These are phyloP conservation scores for Psittacula echo DNA, from an alignment of 2,797 vertebrate genomes.

Conservation along the genomic window DNA sequence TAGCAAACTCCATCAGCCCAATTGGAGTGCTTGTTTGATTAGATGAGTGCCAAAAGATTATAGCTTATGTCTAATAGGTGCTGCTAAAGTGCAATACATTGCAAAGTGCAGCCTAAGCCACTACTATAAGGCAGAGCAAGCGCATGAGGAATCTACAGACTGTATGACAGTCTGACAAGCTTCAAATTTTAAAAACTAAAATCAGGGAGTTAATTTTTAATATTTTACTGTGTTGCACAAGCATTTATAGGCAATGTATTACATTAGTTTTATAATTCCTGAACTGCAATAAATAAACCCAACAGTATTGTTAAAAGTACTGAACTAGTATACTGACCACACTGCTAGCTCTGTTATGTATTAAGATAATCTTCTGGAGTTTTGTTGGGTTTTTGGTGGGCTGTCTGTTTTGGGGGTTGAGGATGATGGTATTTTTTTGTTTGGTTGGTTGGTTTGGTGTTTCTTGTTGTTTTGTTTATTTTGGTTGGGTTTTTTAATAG, in stretches of 20 bases:
- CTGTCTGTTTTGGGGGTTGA: not conserved
- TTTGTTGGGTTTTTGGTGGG: not conserved
- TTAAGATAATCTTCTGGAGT: not conserved
- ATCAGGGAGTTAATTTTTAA: not conserved
- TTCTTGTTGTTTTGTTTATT: not conserved
- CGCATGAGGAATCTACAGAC: not conserved
- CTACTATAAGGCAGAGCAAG: not conserved
- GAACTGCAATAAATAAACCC: not conserved
- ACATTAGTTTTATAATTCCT: not conserved
- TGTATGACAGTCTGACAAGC: not conserved
- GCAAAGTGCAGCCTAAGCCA: not conserved
- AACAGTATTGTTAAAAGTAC: not conserved
- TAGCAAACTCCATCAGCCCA: not conserved
- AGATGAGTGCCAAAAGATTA: not conserved
- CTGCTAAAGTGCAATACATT: not conserved
- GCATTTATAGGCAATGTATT: not conserved
- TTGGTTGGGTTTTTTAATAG: not conserved
- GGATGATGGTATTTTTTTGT: not conserved
- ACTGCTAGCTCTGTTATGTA: not conserved
- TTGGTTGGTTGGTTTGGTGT: not conserved
- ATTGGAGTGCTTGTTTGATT: not conserved
- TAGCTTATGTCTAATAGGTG: fast-evolving
- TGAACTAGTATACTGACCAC: not conserved
- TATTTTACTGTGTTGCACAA: not conserved
- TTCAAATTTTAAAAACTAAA: not conserved